phyloP scores from a whole-genome alignment of 2,113 vertebrate genomes.

The Syrrhaptes paradoxus region DNA sequence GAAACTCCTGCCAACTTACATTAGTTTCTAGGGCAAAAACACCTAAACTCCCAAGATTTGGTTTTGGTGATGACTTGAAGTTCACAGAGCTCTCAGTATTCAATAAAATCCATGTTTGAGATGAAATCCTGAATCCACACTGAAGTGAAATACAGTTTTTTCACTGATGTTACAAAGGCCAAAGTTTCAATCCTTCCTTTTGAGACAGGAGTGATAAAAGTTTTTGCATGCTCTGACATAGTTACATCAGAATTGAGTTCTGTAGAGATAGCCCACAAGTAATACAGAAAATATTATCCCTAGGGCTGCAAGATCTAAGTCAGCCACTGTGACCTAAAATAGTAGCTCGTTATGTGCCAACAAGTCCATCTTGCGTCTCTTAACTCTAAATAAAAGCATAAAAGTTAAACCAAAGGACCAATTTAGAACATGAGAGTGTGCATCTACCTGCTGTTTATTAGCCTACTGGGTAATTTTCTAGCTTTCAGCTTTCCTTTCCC shows the following conservation, averaged over 20 bases:
- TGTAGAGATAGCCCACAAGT: neutral
- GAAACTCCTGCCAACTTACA: neutral
- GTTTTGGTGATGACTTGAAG: conserved; percentile 11
- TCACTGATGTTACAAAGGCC: neutral
- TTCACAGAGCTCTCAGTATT: neutral
- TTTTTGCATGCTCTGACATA: neutral
- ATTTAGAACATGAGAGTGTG: neutral
- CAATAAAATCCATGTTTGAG: neutral
- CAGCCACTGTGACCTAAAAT: neutral
- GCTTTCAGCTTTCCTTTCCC: neutral
- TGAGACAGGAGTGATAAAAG: neutral
- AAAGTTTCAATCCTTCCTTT: conserved; percentile 7
- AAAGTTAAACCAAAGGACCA: neutral
- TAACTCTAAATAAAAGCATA: neutral
- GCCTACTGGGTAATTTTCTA: neutral
- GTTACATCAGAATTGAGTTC: neutral
- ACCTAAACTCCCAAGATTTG: neutral
- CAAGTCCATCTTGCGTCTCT: neutral
- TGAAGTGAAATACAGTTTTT: conserved; percentile 22
- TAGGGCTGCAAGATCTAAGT: neutral
- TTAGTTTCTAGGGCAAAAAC: neutral
- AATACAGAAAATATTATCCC: neutral
- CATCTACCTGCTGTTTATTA: neutral
- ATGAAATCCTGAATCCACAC: conserved; percentile 6
- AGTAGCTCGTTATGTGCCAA: neutral